Evolutionary conservation across 2,113 vertebrate species (phyloP), one percentile per base, ranked within the genome.

Genomic region (Phylloscopus trochilus): DNA sequence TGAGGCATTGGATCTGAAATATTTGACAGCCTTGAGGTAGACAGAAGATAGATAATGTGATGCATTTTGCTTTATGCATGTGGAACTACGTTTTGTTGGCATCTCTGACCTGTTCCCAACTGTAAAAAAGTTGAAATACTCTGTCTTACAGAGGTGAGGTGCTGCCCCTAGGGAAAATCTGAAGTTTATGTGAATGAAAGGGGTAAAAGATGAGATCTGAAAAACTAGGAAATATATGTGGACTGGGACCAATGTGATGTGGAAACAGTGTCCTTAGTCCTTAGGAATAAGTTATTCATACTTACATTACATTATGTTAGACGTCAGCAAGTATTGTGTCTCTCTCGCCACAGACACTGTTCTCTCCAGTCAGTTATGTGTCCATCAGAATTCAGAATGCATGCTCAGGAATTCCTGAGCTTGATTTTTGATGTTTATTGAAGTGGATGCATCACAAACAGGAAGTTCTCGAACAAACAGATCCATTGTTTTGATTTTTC

Each of bases 181-280:
- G n/a, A 80, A 86, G 27, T 76, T 70, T 44, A n/a, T 37, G 10
- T 64, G 68, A 82, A 85, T 76, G 26, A 28, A 75, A 76, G 18
- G 15, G 6, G 20, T 83, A 41, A 66, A 88, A 76, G 4, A 74
- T 70, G 46, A 81, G 11, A 58, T 70, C 86, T 84, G 73, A 67
- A 91, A 84, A 30, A 92, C 23, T 21, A 49, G 41, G 56, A 69
- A 77, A n/a, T 28, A 24, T 74, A 21, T 0, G 1, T 30, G 7
- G 30, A 5, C n/a, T 44, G n/a, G 20, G 53, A 56, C 41, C 0
- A 0, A 41, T 37, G 13, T 37, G 37, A 74, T 23, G 31, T 55
- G 33, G 59, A 69, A 64, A 75, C 44, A 35, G 4, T 39, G 15
- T 60, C 8, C 37, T 39, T 39, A 39, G 8, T 39, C 37, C 37